Base-by-base conservation (phyloP, 1,140 invertebrate species). In the Lepidurus arcticus region DNA sequence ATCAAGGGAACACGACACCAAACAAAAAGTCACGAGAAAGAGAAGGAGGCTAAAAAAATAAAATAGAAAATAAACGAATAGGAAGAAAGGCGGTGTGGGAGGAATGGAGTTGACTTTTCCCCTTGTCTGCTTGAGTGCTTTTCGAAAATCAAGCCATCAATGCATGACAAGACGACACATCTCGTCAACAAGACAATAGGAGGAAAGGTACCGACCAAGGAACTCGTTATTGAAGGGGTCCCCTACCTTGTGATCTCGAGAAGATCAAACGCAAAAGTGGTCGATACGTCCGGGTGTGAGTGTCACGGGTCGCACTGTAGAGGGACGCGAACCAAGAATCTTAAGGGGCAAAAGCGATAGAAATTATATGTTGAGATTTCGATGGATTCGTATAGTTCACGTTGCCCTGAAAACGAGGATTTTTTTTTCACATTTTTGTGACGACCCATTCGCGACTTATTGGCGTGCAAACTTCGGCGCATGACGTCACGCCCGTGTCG, bases 221-320 rank as follows among this genome's bases (percentile, higher is more conserved):
- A 21, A 65, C 53, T 65, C 2, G 53, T 65, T 65, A 65, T 65
- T 65, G 53, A 65, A 65, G 21, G 16, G 53, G 53, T 21, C 16
- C 16, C 34, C 34, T 65, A 65, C 53, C 53, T 65, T 65, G 53
- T 65, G 53, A 65, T 65, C 53, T 65, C n/a, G 53, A 21, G 53
- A n/a, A 65, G 53, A 65, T 65, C 53, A 65, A 65, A 65, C 53
- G 53, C 34, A 65, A 65, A 65, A 65, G 53, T 65, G 53, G 53
- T 65, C 53, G 53, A 65, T 65, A 65, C 21, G 53, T 65, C 53
- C 53, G 53, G 53, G n/a, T 21, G 53, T 5, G 53, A 65, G 21
- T 21, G 53, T 65, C 53, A 65, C 53, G 53, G 53, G 21, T 13
- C 53, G 34, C 34, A 4, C 34, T 34, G 4, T 3, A 34, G 7